These are phyloP conservation scores for Mythimna ferrago DNA, from an alignment of 2,888 invertebrate genomes.

Conservation along the genomic window DNA sequence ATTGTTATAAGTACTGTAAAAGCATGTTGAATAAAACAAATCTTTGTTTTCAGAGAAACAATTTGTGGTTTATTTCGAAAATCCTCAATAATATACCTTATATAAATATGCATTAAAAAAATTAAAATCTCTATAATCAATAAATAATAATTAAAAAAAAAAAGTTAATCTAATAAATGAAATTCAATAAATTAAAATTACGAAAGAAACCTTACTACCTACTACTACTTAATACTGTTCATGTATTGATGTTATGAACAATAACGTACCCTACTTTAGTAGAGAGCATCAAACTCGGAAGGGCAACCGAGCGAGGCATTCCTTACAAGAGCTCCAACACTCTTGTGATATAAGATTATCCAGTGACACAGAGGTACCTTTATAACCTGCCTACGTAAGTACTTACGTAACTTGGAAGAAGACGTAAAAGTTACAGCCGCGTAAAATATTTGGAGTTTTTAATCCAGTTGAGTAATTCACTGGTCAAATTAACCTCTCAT, in stretches of 20 bases:
- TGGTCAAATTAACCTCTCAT: slow-evolving; percentile 25
- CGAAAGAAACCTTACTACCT: slow-evolving; percentile 17
- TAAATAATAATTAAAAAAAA: no score
- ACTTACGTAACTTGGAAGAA: slow-evolving; percentile 51
- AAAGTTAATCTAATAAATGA: no score
- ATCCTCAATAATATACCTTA: no score
- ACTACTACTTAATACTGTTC: slow-evolving; percentile 10
- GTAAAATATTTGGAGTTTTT: slow-evolving; percentile 60
- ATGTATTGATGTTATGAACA: slow-evolving; percentile 40
- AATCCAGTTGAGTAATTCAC: slow-evolving; percentile 43
- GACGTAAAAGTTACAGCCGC: slow-evolving; percentile 60
- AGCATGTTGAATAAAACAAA: no score
- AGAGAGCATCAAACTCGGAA: slow-evolving; percentile 45
- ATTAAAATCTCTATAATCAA: no score
- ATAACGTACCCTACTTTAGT: slow-evolving; percentile 51
- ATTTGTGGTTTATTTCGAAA: no score
- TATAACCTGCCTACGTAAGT: slow-evolving; percentile 57
- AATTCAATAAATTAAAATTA: slow-evolving; percentile 8
- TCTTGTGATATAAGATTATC: slow-evolving; percentile 60
- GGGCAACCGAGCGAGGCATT: slow-evolving; percentile 47
- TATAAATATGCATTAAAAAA: no score
- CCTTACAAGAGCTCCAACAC: slow-evolving; percentile 56
- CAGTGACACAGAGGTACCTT: slow-evolving; percentile 58
- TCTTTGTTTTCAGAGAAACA: no score
- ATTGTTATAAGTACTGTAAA: no score